Evolutionary conservation across 2,797 vertebrate genomes (phyloP).

Genomic region (Phrynocephalus vlangalii): DNA sequence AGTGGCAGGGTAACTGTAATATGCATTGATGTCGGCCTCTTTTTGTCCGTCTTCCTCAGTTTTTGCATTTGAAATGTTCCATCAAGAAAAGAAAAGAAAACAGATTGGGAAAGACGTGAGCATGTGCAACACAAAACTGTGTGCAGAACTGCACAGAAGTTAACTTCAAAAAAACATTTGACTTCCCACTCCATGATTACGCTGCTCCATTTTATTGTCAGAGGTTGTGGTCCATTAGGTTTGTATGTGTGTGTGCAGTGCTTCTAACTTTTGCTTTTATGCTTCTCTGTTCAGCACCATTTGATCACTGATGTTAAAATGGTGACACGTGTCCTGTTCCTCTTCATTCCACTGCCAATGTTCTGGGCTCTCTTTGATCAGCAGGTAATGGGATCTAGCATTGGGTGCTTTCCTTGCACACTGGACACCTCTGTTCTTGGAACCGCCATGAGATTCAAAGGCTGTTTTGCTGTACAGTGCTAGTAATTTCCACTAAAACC

Average conservation of each 20-base stretch:
- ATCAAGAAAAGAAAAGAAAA: background rate
- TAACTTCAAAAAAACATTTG: background rate
- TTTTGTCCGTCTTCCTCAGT: background rate
- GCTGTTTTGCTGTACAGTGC: background rate
- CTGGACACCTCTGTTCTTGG: background rate
- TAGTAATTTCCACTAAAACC: background rate
- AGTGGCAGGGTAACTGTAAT: background rate
- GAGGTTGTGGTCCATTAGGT: background rate
- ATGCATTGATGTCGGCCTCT: background rate
- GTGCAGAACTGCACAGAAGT: background rate
- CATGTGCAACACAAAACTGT: background rate
- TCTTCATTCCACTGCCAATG: constrained; percentile 96
- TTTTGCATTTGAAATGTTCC: background rate
- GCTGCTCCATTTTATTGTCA: background rate
- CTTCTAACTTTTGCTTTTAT: constrained; percentile 32
- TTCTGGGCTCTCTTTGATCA: constrained; percentile 99
- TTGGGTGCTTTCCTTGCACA: background rate
- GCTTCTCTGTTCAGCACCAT: constrained; percentile 80
- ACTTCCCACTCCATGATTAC: background rate
- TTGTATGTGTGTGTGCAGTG: background rate
- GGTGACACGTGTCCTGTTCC: constrained; percentile 90
- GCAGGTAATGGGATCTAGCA: constrained; percentile 81
- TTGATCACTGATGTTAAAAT: constrained; percentile 94
- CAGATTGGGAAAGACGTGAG: background rate
- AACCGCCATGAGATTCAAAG: background rate